Base-by-base conservation (phyloP, 2,113 vertebrate genomes). In the Scophthalmus maximus region DNA sequence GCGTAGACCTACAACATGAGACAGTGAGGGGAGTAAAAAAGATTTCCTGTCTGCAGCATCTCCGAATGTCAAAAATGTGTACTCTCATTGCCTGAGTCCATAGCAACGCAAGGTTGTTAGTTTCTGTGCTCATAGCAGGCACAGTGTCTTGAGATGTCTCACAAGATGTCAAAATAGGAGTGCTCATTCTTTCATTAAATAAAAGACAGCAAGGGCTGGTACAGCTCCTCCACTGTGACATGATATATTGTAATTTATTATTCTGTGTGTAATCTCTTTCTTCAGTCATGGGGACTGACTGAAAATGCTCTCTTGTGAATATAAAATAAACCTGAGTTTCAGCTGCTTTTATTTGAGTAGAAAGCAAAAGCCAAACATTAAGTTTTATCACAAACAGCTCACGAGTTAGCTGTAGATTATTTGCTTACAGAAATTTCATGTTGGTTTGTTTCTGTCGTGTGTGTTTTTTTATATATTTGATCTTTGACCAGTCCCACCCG, bases 141-240 rank as follows among this genome's bases (percentile, higher is more conserved):
- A 72, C 62, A 10, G 59, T 83, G 87, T 82, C 85, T 86, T 40
- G 40, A 69, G 70, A 79, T 82, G 83, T 83, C 85, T 88, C 88
- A 71, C 80, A 79, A 77, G 55, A 81, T 81, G 88, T 91, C 89
- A 91, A 75, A 82, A 83, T 70, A 76, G 59, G 59, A 87, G 74
- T 30, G 25, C 59, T 85, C 78, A 62, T 82, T 82, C 84, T 90
- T 90, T 92, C 81, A 90, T 91, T 87, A 90, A 87, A 88, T 82
- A 79, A 84, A 81, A 86, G 73, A 90, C 86, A 85, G 82, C 80
- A 52, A 72, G 74, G 67, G 76, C 78, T 55, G 73, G 29, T 82
- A 74, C 83, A 70, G 71, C 79, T 84, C 51, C 79, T 72, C 67
- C 69, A 68, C 72, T 79, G 22, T 82, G 80, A 87, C 82, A 82